Conservation (phyloP, 1,140 invertebrate species). For the Physella acuta region DNA sequence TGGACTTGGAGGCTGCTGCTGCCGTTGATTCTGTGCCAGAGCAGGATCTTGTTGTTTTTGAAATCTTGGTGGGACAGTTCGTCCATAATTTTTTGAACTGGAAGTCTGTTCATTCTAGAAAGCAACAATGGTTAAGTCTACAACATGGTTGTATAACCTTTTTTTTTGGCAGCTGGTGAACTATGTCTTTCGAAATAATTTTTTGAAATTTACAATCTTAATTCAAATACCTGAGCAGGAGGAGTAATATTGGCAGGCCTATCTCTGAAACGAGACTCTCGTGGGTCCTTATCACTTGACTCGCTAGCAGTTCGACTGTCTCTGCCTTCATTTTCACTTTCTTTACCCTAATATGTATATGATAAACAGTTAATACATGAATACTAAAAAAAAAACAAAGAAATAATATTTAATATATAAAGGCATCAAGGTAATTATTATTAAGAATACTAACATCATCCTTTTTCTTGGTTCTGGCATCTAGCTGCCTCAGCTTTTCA, state of each 20-base stretch:
- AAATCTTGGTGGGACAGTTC: slow-evolving; percentile 81
- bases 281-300: slow-evolving; percentile 58
- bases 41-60: slow-evolving; percentile 67
- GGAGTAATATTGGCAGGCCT: slow-evolving; percentile 19
- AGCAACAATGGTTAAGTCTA: too few species aligned
- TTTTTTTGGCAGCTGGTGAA: too few species aligned
- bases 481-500: slow-evolving; percentile 68
- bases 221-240: slow-evolving; percentile 21
- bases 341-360: slow-evolving; percentile 24
- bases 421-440: neutral
- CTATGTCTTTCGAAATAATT: too few species aligned
- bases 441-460: slow-evolving; percentile 3
- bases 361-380: too few species aligned
- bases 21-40: slow-evolving; percentile 30
- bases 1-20: slow-evolving; percentile 28
- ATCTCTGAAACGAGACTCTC: slow-evolving; percentile 44
- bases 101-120: neutral
- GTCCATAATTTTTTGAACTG: slow-evolving; percentile 70
- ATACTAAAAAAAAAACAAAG: neutral
- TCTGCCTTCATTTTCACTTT: slow-evolving; percentile 39
- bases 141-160: too few species aligned
- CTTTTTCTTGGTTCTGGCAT: slow-evolving; percentile 64
- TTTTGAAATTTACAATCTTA: too few species aligned
- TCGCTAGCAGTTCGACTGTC: slow-evolving; percentile 64
- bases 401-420: neutral